Percentiles rank a stretch among this genome's conserved stretches.
phyloP scores from a whole-genome alignment of 92 coral and sea anemone species.

The Metridium senile region DNA sequence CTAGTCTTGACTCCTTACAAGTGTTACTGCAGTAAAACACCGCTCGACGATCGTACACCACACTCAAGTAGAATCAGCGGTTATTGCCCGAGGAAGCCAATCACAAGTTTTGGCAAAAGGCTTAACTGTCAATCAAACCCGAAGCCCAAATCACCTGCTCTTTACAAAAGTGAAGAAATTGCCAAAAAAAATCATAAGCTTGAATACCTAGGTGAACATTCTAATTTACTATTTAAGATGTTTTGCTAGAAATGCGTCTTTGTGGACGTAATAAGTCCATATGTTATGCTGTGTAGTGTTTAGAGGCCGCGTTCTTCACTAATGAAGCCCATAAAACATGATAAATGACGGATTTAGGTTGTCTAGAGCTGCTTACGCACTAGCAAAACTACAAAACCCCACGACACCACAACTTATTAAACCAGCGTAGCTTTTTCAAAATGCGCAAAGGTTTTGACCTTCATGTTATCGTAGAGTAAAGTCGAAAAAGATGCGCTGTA shows the following conservation, averaged over 20 bases:
- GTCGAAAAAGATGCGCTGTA: not conserved
- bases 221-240: not conserved
- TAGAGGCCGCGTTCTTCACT: not conserved
- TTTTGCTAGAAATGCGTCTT: not conserved
- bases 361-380: constrained; percentile 8
- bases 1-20: constrained; percentile 34
- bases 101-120: constrained; percentile 60
- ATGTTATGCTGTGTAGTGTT: not conserved
- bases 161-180: constrained; percentile 14
- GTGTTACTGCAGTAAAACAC: constrained; percentile 66
- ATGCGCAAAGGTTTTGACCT: not conserved
- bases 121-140: constrained; percentile 66
- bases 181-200: not conserved
- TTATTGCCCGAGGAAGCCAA: constrained; percentile 88
- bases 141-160: constrained; percentile 33
- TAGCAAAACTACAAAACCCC: not conserved
- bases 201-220: not conserved
- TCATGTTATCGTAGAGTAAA: not conserved
- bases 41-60: constrained; percentile 65
- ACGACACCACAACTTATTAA: not conserved
- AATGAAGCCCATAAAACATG: constrained; percentile 6
- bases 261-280: not conserved
- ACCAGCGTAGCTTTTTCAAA: not conserved
- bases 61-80: constrained; percentile 61
- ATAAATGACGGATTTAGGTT: constrained; percentile 5